Evolutionary conservation across 2,113 vertebrate species (phyloP).

Genomic region (Gasterosteus nipponicus): DNA sequence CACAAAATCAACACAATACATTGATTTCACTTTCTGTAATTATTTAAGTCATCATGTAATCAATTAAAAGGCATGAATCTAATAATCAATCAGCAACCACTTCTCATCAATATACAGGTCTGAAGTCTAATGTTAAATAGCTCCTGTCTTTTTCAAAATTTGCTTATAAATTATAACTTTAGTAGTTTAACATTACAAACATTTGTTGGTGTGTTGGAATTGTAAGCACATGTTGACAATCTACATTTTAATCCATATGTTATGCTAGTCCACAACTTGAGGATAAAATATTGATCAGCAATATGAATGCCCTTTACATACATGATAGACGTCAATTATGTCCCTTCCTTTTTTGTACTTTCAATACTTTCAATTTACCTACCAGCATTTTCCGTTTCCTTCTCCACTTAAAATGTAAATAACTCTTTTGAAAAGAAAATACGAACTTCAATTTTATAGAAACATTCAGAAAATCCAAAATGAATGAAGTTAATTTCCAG

Average conservation of each 20-base stretch:
- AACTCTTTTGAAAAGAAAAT: background rate
- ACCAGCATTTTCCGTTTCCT: background rate
- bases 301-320: constrained; percentile 34
- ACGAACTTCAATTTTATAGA: background rate
- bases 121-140: constrained; percentile 29
- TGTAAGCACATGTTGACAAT: constrained; percentile 9
- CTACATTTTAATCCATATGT: background rate
- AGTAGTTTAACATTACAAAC: constrained; percentile 40
- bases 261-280: background rate
- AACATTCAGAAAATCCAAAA: background rate
- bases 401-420: background rate
- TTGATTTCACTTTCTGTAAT: constrained; percentile 33
- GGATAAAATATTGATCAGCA: constrained; percentile 6
- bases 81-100: constrained; percentile 39
- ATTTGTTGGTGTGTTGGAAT: constrained; percentile 22
- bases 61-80: constrained; percentile 28
- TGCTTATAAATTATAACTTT: constrained; percentile 6
- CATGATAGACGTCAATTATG: constrained; percentile 7
- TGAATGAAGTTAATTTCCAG: background rate
- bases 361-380: constrained; percentile 7
- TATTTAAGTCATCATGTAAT: constrained; percentile 53
- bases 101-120: constrained; percentile 24
- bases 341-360: constrained; percentile 10
- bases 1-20: constrained; percentile 35
- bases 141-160: constrained; percentile 23